phyloP scores from a whole-genome alignment of 2,113 vertebrate genomes.

The Nyctereutes procyonoides region DNA sequence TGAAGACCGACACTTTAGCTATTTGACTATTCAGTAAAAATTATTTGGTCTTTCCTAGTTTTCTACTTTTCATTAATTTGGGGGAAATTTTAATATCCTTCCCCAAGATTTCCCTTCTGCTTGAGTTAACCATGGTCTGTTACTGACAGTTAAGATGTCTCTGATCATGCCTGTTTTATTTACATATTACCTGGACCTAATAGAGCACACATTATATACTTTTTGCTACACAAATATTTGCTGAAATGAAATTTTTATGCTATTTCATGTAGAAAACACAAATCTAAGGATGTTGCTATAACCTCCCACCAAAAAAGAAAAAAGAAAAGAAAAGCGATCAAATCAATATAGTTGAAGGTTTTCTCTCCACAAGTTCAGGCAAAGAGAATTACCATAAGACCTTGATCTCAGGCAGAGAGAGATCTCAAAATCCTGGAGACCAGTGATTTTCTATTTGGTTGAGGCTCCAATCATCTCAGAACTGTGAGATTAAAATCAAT shows the following conservation, averaged over 20 bases:
- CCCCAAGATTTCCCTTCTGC: neutral
- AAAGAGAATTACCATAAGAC: neutral
- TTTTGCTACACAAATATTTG: neutral
- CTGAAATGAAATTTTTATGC: neutral
- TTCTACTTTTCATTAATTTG: neutral
- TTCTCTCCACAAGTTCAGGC: neutral
- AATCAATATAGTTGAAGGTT: neutral
- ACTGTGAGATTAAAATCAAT: conserved; percentile 2
- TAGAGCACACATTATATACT: neutral
- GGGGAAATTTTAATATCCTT: neutral
- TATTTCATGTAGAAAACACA: neutral
- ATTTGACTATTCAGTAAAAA: neutral
- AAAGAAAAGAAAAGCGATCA: neutral
- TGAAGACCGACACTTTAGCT: neutral
- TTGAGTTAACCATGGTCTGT: neutral
- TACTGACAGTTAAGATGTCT: neutral
- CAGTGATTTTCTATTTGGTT: neutral
- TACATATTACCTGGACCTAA: neutral
- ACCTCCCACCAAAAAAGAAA: neutral
- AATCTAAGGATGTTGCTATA: neutral
- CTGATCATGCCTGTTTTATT: neutral
- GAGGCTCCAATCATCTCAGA: neutral
- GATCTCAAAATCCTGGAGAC: neutral
- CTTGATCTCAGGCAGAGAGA: neutral
- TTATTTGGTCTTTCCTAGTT: neutral